Evolutionary conservation across 2,797 vertebrate genomes (phyloP).

Genomic region (Halcyon smyrnensis): DNA sequence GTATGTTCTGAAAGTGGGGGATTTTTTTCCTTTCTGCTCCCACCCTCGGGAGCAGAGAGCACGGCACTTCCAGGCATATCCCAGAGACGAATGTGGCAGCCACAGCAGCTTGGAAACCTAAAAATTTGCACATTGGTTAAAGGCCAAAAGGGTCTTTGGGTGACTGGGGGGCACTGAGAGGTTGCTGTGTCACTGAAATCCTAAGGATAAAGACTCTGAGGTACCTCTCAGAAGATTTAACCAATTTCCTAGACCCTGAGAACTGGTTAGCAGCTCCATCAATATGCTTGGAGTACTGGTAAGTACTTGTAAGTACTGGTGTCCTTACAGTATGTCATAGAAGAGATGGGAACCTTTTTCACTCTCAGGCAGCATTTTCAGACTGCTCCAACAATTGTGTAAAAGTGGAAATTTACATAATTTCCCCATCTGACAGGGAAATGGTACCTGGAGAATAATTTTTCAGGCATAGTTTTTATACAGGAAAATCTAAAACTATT

Average conservation of each 20-base stretch:
- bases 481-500: neutral
- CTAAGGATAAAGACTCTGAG: neutral
- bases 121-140: neutral
- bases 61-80: neutral
- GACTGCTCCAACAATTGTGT: neutral
- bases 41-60: neutral
- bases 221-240: neutral
- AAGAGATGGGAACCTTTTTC: neutral
- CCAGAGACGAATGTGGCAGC: fast-evolving
- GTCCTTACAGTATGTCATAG: neutral
- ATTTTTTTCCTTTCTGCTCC: neutral
- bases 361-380: neutral
- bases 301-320: neutral
- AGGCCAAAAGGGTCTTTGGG: neutral
- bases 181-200: neutral
- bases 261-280: neutral
- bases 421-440: neutral
- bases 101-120: neutral
- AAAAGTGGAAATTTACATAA: neutral
- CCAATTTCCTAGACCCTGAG: neutral
- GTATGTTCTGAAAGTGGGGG: neutral
- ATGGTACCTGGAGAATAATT: neutral
- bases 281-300: neutral
- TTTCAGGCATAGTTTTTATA: neutral
- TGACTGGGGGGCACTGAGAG: neutral